These are phyloP conservation scores for Apodemia mormo DNA, from an alignment of 2,888 invertebrate genomes.

Conservation along the genomic window DNA sequence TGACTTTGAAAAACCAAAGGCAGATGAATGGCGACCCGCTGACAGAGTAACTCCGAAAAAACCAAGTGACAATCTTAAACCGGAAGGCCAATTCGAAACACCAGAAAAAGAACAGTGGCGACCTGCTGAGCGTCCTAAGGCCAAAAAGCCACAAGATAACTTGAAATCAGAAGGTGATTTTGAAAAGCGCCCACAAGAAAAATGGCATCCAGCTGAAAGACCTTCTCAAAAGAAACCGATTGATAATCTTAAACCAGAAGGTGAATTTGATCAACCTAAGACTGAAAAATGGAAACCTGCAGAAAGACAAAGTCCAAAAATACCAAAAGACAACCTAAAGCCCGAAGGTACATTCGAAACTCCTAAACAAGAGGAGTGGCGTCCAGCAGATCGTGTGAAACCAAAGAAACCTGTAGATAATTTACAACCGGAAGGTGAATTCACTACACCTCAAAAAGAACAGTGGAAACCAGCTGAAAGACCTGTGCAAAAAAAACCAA, in stretches of 20 bases:
- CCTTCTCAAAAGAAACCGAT: constrained; percentile 50
- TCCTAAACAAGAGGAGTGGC: constrained; percentile 61
- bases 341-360: constrained; percentile 79
- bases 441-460: constrained; percentile 57
- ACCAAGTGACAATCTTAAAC: constrained; percentile 17
- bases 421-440: constrained; percentile 74
- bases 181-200: constrained; percentile 55
- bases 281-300: constrained; percentile 59
- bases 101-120: constrained; percentile 78
- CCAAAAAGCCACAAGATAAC: constrained; percentile 77
- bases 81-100: constrained; percentile 58
- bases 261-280: constrained; percentile 66
- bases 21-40: constrained; percentile 19
- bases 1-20: constrained; percentile 18
- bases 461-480: constrained; percentile 76
- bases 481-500: constrained; percentile 75
- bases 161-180: constrained; percentile 78
- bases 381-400: constrained; percentile 65
- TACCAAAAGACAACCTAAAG: constrained; percentile 74
- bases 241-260: constrained; percentile 78
- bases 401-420: constrained; percentile 71
- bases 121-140: constrained; percentile 59
- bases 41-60: constrained; percentile 3
- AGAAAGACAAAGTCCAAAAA: constrained; percentile 63
- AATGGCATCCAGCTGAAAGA: constrained; percentile 58